Percentiles rank a stretch among this genome's conserved stretches.
phyloP scores from a whole-genome alignment of 2,888 invertebrate species.

The Cheilosia pagana region DNA sequence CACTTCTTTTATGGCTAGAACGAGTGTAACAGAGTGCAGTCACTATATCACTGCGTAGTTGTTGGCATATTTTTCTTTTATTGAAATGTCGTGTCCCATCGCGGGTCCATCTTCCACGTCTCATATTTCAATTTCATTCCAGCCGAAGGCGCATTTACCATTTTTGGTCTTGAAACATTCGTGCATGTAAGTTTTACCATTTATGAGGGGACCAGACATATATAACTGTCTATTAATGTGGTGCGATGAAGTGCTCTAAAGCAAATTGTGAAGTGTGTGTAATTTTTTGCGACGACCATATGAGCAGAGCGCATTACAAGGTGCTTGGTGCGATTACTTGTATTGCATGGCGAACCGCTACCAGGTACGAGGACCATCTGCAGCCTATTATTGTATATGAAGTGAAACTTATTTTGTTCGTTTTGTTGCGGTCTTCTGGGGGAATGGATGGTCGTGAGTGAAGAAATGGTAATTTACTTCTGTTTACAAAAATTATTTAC shows the following conservation, averaged over 20 bases:
- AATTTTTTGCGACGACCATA: constrained; percentile 46
- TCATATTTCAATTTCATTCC: constrained; percentile 33
- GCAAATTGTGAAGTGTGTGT: constrained; percentile 61
- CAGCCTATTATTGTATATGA: constrained; percentile 1
- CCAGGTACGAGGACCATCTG: constrained; percentile 16
- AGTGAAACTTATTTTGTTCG: constrained; percentile 55
- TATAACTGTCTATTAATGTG: neutral
- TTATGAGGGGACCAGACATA: constrained; percentile 20
- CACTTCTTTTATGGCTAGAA: constrained; percentile 65
- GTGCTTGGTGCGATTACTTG: constrained; percentile 12
- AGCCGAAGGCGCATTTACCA: constrained; percentile 31
- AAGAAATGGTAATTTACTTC: neutral
- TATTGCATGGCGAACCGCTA: constrained; percentile 15
- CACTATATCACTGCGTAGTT: constrained; percentile 14
- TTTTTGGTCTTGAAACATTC: constrained; percentile 46
- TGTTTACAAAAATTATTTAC: neutral
- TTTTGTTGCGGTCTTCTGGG: constrained; percentile 18
- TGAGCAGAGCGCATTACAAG: constrained; percentile 19
- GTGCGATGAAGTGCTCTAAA: constrained; percentile 43
- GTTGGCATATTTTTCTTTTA: constrained; percentile 52
- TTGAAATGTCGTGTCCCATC: constrained; percentile 58
- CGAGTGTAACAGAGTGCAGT: constrained; percentile 36
- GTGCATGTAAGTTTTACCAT: constrained; percentile 56
- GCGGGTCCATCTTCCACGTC: constrained; percentile 4
- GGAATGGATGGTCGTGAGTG: too few species aligned